Percentiles rank a stretch among this genome's conserved stretches.
Evolutionary conservation across 53 echinoderm and acorn worm genomes (phyloP).

Genomic region (Stichopus horrens): DNA sequence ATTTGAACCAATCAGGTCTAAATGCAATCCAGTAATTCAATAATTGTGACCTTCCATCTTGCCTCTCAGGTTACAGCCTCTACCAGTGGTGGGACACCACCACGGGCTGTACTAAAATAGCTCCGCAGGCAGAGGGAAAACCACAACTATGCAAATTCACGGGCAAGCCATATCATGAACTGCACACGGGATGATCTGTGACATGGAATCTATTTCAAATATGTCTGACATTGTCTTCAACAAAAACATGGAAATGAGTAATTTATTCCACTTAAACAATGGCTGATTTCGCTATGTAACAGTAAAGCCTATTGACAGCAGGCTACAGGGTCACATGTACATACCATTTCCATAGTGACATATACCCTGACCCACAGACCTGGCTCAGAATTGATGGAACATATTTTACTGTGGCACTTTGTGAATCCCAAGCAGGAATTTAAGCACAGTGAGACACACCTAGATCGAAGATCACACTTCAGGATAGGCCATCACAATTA

Average conservation of each 20-base stretch:
- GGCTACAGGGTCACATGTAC: too few relatives aligned
- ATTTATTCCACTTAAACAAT: background rate
- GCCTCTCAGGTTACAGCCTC: conserved; percentile 4
- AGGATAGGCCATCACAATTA: too few relatives aligned
- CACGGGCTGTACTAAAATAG: background rate
- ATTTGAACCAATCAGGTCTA: conserved; percentile 20
- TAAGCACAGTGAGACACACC: too few relatives aligned
- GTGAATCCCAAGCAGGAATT: too few relatives aligned
- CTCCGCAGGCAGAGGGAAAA: background rate
- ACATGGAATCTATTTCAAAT: conserved; percentile 4
- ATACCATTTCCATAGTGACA: too few relatives aligned
- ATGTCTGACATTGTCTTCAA: conserved; percentile 14
- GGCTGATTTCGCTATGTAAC: too few relatives aligned
- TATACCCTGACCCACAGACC: too few relatives aligned
- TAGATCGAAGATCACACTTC: too few relatives aligned
- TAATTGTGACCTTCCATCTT: conserved; percentile 36
- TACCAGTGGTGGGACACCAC: background rate
- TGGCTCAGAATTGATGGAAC: too few relatives aligned
- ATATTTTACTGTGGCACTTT: too few relatives aligned
- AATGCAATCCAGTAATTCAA: conserved; percentile 29
- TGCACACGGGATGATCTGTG: background rate
- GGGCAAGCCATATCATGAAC: background rate
- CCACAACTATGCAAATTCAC: conserved; percentile 18
- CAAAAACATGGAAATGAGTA: background rate
- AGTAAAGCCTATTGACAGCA: too few relatives aligned